phyloP scores from a whole-genome alignment of 2,888 invertebrate genomes.

The Microplitis deprimator region DNA sequence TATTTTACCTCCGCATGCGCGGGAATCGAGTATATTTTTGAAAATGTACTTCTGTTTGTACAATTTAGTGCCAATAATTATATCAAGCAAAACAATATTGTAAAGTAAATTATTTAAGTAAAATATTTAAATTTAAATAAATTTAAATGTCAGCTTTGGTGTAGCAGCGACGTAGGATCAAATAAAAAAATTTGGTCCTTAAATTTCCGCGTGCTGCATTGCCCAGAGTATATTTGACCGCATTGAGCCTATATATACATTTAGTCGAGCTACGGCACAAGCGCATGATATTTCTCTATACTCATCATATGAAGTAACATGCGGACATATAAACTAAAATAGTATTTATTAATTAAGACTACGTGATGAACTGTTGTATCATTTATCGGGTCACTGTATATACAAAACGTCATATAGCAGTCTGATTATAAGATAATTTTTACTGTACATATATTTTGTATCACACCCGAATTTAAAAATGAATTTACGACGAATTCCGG shows the following conservation, averaged over 20 bases:
- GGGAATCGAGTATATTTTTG: not conserved
- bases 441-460: not conserved
- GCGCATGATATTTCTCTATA: conserved; percentile 7
- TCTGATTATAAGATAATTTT: too few species aligned
- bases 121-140: not conserved
- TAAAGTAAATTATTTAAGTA: too few species aligned
- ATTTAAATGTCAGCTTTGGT: not conserved
- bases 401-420: not conserved
- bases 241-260: conserved; percentile 50
- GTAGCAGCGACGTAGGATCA: not conserved
- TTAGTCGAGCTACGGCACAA: conserved; percentile 26
- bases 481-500: conserved; percentile 65
- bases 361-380: not conserved
- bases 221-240: conserved; percentile 56
- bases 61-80: too few species aligned
- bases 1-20: conserved; percentile 9
- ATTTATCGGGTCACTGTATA: not conserved
- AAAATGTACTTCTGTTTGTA: not conserved
- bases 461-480: conserved; percentile 47
- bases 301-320: conserved; percentile 8
- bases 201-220: conserved; percentile 53
- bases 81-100: too few species aligned
- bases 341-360: not conserved
- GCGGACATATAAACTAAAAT: not conserved
- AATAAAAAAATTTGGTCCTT: not conserved